Conservation (phyloP, 2,113 vertebrate genomes). For the Thymallus thymallus region DNA sequence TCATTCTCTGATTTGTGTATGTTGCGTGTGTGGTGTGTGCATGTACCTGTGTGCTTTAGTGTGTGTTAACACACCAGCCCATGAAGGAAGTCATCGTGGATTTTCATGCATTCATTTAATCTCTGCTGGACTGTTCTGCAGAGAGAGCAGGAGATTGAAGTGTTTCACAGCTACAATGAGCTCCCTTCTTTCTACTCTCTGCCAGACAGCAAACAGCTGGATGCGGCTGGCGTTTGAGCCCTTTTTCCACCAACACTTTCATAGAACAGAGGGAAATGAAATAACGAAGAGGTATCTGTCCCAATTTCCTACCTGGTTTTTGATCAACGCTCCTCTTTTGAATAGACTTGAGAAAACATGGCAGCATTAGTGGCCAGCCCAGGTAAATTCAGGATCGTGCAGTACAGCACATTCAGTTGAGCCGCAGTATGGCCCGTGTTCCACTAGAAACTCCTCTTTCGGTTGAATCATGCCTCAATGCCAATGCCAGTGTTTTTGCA, state of each 20-base stretch:
- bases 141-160: constrained; percentile 17
- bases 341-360: background rate
- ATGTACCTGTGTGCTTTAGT: background rate
- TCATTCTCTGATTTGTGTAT: background rate
- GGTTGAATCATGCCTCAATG: too few species aligned
- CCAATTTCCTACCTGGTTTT: background rate
- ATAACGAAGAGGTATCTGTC: background rate
- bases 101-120: constrained; percentile 18
- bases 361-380: too few species aligned
- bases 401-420: too few species aligned
- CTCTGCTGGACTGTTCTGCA: constrained; percentile 25
- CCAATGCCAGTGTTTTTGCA: too few species aligned
- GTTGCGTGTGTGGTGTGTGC: background rate
- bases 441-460: too few species aligned
- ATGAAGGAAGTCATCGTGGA: constrained; percentile 31
- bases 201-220: constrained; percentile 1
- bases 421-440: too few species aligned
- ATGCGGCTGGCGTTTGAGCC: background rate
- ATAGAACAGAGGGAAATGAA: background rate
- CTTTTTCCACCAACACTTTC: background rate
- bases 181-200: constrained; percentile 6
- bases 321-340: background rate
- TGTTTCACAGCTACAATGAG: background rate
- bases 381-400: too few species aligned
- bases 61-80: background rate